These are phyloP conservation scores for Ormyrus nitidulus DNA, from an alignment of 2,888 invertebrate species.

Conservation along the genomic window DNA sequence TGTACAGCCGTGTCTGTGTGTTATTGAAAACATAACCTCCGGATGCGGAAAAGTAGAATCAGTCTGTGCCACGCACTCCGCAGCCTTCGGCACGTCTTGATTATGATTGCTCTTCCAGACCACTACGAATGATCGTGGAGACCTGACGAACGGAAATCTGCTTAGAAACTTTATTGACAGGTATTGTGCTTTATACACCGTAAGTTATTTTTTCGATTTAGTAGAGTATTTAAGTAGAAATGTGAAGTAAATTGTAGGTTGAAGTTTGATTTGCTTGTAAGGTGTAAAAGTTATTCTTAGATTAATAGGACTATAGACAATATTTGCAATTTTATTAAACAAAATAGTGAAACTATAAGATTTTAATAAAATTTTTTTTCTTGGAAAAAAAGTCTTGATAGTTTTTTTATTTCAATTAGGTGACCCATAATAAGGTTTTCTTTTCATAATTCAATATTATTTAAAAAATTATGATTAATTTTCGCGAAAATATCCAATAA, in stretches of 20 bases:
- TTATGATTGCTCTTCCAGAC: background rate
- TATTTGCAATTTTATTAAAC: no score
- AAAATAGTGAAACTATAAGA: no score
- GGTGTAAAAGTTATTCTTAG: no score
- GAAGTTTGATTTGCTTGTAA: no score
- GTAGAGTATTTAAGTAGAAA: background rate
- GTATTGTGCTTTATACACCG: conserved; percentile 3
- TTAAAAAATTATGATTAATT: no score
- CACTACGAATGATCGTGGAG: background rate
- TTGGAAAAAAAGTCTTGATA: no score
- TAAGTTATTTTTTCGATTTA: background rate
- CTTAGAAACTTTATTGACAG: background rate
- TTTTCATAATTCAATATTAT: no score
- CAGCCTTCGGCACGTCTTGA: conserved; percentile 34
- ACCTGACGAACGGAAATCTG: conserved; percentile 9
- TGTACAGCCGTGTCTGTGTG: conserved; percentile 1
- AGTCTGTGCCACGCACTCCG: conserved; percentile 47
- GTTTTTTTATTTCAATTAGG: no score
- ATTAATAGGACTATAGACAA: no score
- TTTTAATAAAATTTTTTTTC: no score
- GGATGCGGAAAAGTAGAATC: conserved; percentile 21
- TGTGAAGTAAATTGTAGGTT: background rate
- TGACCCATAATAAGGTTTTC: no score
- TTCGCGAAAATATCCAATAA: background rate
- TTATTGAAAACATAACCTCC: conserved; percentile 54